These are phyloP conservation scores for Plebejus argus DNA, from an alignment of 2,888 invertebrate genomes.

Conservation along the genomic window DNA sequence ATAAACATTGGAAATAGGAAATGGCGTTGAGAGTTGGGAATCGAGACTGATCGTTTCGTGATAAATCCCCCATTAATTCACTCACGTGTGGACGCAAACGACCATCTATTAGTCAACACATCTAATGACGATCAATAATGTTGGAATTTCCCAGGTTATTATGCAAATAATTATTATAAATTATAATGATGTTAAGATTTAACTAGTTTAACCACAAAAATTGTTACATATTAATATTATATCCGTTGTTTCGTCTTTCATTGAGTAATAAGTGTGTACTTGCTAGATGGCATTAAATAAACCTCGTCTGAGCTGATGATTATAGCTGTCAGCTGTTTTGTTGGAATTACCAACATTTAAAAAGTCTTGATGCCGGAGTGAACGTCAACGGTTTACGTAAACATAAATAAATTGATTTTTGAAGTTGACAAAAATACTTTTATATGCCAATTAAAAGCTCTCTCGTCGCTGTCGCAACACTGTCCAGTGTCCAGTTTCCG, in stretches of 20 bases:
- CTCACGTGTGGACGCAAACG: not conserved
- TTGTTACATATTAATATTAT: not conserved
- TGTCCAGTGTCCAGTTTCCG: slow-evolving; percentile 4
- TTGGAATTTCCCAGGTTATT: not conserved
- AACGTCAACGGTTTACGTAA: slow-evolving; percentile 15
- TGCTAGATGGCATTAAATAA: not conserved
- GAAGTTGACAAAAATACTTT: slow-evolving; percentile 12
- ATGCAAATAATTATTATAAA: not conserved
- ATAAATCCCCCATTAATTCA: not conserved
- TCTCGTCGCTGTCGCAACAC: slow-evolving; percentile 24
- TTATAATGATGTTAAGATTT: not conserved
- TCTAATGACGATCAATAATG: not conserved
- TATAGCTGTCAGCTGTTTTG: not conserved
- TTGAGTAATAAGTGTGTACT: too few species aligned
- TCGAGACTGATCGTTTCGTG: not conserved
- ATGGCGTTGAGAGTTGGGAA: not conserved
- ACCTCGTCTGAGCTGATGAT: not conserved
- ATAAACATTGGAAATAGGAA: not conserved
- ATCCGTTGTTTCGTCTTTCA: not conserved
- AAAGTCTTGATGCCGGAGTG: not conserved
- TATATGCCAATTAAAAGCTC: slow-evolving; percentile 24
- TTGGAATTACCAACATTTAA: not conserved
- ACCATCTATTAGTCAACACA: slow-evolving; percentile 3
- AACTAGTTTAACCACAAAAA: not conserved
- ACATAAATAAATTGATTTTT: slow-evolving; percentile 12